Percentiles rank a stretch among this genome's conserved stretches.
Evolutionary conservation across 2,113 vertebrate genomes (phyloP).

Genomic region (Limanda limanda): DNA sequence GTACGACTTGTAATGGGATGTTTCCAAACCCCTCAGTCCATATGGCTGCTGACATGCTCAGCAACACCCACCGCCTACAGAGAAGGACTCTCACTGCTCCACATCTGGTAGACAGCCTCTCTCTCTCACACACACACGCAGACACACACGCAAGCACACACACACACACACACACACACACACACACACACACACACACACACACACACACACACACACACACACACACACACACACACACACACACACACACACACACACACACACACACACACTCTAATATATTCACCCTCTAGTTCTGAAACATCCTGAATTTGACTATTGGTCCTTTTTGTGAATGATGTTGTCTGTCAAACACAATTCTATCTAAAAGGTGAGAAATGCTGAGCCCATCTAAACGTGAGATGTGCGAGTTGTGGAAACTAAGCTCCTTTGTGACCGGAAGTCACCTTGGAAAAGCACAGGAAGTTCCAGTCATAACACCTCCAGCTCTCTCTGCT

Average conservation of each 20-base stretch:
- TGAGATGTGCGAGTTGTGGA: background rate
- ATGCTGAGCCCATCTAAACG: background rate
- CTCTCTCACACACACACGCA: slow-evolving; percentile 19
- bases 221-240: slow-evolving; percentile 13
- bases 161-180: slow-evolving; percentile 1
- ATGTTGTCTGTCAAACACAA: background rate
- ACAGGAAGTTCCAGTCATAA: slow-evolving; percentile 43
- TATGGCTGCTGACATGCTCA: slow-evolving; percentile 88
- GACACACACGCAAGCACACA: slow-evolving; percentile 17
- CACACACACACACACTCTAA: background rate
- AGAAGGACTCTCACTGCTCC: slow-evolving; percentile 62
- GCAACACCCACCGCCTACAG: slow-evolving; percentile 86
- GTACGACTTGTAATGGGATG: slow-evolving; percentile 94
- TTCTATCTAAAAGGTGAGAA: background rate
- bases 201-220: slow-evolving; percentile 9
- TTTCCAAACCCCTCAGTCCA: slow-evolving; percentile 91
- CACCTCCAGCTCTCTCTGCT: slow-evolving; percentile 26
- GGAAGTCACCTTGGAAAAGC: slow-evolving; percentile 12
- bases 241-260: background rate
- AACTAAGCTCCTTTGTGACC: slow-evolving; percentile 1
- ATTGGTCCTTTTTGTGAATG: background rate
- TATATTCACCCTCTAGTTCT: slow-evolving; percentile 6
- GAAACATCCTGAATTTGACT: background rate
- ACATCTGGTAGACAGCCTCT: slow-evolving; percentile 73
- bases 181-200: background rate